Evolutionary conservation across 1,140 invertebrate species (phyloP).

Genomic region (Drosophila prosaltans): DNA sequence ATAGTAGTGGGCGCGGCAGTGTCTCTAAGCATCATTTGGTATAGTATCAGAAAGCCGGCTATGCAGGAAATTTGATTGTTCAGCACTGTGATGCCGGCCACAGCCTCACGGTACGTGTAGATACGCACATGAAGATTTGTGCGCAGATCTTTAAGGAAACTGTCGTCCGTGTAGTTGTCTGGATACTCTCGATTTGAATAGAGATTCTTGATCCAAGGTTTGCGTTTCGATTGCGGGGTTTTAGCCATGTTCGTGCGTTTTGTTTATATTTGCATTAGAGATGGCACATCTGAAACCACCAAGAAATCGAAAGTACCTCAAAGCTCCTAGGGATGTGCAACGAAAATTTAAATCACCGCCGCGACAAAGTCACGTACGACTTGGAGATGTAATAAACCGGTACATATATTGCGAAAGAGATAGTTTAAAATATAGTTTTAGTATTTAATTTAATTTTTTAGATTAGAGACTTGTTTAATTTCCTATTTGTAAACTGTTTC

Average conservation of each 20-base stretch:
- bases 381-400: too few species aligned
- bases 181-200: slow-evolving; percentile 94
- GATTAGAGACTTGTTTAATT: too few species aligned
- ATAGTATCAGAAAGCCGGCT: slow-evolving; percentile 90
- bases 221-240: slow-evolving; percentile 44
- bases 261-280: slow-evolving; percentile 39
- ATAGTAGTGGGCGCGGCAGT: slow-evolving; percentile 86
- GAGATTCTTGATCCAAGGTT: slow-evolving; percentile 93
- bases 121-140: slow-evolving; percentile 92
- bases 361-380: not conserved
- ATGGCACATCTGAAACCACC: not conserved
- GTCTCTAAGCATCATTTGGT: slow-evolving; percentile 89
- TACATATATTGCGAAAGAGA: too few species aligned
- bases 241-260: slow-evolving; percentile 48
- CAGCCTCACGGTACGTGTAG: slow-evolving; percentile 87
- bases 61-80: slow-evolving; percentile 90
- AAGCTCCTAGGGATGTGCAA: slow-evolving; percentile 1
- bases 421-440: too few species aligned
- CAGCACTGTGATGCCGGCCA: slow-evolving; percentile 89
- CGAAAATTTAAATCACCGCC: not conserved
- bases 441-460: too few species aligned
- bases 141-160: slow-evolving; percentile 92
- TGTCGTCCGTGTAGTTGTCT: slow-evolving; percentile 95
- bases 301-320: not conserved
- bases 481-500: too few species aligned